Base-by-base conservation (phyloP, 2,113 vertebrate genomes). In the Grus americana region DNA sequence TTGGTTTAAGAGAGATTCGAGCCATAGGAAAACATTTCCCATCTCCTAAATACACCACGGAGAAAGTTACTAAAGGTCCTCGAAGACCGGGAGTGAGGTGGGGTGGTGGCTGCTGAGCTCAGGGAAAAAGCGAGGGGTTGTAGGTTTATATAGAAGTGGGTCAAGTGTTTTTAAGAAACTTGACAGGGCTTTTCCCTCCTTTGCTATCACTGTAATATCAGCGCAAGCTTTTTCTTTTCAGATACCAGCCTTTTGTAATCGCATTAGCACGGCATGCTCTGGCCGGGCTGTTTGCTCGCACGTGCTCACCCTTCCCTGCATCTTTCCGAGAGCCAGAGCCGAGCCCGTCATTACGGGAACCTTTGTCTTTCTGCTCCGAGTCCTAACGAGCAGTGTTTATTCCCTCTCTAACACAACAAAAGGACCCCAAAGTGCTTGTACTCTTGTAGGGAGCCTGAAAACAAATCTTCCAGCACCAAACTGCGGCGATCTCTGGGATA, bases 91-190 rank as follows among this genome's bases (percentile, higher is more conserved):
- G 13, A 47, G 18, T 3, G 36, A 74, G 1, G 3, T 70, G 54
- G 52, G 46, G 47, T 34, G 9, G 71, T 46, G 24, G 61, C 57
- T 87, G 67, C 84, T 88, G 84, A 82, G 87, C 49, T 72, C 52
- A 20, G 55, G 67, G 78, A 23, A 87, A 83, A 94, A 68, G 22
- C 1, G 0, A 36, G n/a, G 29, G 36, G 12, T 50, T 73, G 72
- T 42, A 27, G 27, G 30, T 70, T 90, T 85, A 34, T 10, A 32
- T 0, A 62, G 88, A 88, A 92, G 15, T 16, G n/a, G 44, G 65
- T 93, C 68, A 44, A 61, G 62, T 93, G 92, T 87, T 95, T 95
- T 96, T 89, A 86, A 93, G 91, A 72, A 57, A 57, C 65, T 93
- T 87, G 70, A 65, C 36, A 44, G 80, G 54, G 17, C 30, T 91